A percentile compares a stretch with the other conserved stretches of the same genome.
phyloP scores from a whole-genome alignment of 2,888 invertebrate genomes.

The Nephrotoma flavescens region DNA sequence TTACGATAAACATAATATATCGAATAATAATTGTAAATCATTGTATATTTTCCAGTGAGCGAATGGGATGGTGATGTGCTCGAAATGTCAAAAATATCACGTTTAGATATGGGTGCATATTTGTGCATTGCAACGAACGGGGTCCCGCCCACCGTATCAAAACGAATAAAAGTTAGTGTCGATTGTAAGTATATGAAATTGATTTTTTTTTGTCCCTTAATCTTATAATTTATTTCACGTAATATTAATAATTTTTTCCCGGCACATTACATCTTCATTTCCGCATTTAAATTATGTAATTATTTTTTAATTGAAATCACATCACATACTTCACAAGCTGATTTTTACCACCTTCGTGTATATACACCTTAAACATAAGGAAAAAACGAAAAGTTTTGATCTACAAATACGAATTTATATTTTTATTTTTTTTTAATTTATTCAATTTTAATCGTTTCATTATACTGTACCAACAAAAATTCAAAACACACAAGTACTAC shows the following conservation, averaged over 20 bases:
- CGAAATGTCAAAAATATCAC: conserved; percentile 70
- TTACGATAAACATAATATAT: neutral
- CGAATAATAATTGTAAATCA: neutral
- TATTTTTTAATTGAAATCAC: neutral
- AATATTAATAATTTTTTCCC: neutral
- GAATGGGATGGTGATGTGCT: conserved; percentile 77
- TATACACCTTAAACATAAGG: neutral
- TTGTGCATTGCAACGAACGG: conserved; percentile 76
- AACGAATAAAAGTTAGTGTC: conserved; percentile 84
- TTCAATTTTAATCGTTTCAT: neutral
- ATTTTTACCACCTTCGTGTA: neutral
- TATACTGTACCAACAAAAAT: neutral
- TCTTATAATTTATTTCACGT: neutral
- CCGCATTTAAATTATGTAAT: neutral
- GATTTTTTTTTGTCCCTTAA: neutral
- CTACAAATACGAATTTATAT: neutral
- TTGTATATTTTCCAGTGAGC: conserved; percentile 40
- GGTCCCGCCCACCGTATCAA: conserved; percentile 79
- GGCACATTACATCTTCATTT: neutral
- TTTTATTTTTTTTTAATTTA: neutral
- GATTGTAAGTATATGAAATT: conserved; percentile 60
- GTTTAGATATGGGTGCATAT: conserved; percentile 83
- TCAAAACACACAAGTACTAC: neutral
- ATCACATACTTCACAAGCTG: neutral
- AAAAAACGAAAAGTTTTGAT: neutral